Evolutionary conservation across 2,113 vertebrate species (phyloP).

Genomic region (Ophthalmotilapia sp.): DNA sequence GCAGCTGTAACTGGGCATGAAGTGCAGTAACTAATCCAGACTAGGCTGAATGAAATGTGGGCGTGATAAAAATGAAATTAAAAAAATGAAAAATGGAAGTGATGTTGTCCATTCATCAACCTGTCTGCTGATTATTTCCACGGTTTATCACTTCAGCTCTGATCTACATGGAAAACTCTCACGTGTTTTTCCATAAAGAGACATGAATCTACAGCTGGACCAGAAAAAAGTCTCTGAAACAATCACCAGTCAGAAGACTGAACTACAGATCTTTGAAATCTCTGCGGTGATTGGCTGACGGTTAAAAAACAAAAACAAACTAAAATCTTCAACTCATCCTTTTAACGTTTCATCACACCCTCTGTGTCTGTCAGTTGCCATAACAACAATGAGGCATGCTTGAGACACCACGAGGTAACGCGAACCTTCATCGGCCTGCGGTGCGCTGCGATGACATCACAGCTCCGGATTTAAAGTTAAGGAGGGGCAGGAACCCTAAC

Average conservation of each 20-base stretch:
- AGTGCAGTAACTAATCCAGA: neutral
- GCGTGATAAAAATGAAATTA: neutral
- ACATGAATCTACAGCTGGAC: neutral
- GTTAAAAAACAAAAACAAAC: neutral
- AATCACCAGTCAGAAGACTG: neutral
- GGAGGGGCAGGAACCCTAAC: constrained; percentile 13
- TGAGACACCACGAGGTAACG: constrained; percentile 9
- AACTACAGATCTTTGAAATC: neutral
- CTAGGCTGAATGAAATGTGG: neutral
- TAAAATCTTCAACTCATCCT: neutral
- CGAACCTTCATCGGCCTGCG: neutral
- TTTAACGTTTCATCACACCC: neutral
- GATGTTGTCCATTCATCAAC: neutral
- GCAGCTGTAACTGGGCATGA: neutral
- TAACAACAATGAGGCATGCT: constrained; percentile 24
- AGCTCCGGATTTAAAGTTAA: constrained; percentile 38
- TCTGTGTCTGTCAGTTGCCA: constrained; percentile 26
- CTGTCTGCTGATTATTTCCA: neutral
- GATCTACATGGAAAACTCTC: neutral
- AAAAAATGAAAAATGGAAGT: neutral
- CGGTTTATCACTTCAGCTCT: neutral
- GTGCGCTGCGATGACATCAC: constrained; percentile 53
- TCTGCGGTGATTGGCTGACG: neutral
- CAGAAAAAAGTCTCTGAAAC: neutral
- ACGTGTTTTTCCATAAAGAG: neutral